Evolutionary conservation across 2,113 vertebrate species (phyloP).

Genomic region (Nyctibius bracteatus): DNA sequence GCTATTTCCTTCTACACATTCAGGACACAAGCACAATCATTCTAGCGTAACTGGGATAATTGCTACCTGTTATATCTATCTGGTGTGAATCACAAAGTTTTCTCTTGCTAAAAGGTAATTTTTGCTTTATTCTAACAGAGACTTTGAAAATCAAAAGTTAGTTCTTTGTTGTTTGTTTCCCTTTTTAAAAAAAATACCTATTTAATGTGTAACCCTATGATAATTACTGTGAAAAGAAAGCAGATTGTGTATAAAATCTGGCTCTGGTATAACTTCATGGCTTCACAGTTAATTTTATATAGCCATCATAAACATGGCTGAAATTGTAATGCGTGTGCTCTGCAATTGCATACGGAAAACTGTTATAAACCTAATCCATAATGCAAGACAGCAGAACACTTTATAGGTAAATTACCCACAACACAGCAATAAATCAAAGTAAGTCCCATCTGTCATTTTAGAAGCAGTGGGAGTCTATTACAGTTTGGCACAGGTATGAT

Average conservation of each 20-base stretch:
- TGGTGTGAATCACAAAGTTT: background rate
- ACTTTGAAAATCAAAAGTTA: background rate
- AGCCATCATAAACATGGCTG: background rate
- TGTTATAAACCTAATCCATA: slow-evolving; percentile 13
- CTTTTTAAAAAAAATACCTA: background rate
- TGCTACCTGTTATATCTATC: background rate
- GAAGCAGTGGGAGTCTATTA: slow-evolving; percentile 16
- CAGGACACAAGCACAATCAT: background rate
- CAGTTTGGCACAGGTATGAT: slow-evolving; percentile 31
- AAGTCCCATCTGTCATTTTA: background rate
- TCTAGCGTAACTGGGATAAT: background rate
- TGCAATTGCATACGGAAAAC: slow-evolving; percentile 23
- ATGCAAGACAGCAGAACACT: slow-evolving; percentile 9
- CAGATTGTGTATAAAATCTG: background rate
- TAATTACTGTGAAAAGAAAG: background rate
- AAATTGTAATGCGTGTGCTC: background rate
- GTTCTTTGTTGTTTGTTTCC: background rate
- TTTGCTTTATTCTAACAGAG: background rate
- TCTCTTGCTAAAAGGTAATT: background rate
- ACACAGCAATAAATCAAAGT: background rate
- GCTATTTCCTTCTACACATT: background rate
- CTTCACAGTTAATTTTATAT: background rate
- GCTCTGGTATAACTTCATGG: background rate
- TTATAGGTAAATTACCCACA: slow-evolving; percentile 37
- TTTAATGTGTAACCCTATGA: background rate